These are phyloP conservation scores for Callosobruchus maculatus DNA, from an alignment of 2,888 invertebrate genomes.

Conservation along the genomic window DNA sequence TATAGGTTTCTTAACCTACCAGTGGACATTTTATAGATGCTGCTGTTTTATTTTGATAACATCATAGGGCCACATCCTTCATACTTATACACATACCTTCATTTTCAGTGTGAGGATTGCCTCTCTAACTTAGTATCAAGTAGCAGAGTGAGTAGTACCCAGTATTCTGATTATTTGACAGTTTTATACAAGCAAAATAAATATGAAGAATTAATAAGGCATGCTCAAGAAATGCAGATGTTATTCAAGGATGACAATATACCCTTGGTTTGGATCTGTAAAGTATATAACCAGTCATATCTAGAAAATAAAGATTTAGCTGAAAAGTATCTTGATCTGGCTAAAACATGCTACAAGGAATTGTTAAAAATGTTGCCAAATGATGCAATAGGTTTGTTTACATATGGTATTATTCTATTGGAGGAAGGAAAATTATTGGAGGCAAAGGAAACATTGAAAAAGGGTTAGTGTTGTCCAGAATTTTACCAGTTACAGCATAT, in stretches of 20 bases:
- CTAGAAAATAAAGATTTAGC: conserved; percentile 34
- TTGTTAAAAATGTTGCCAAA: conserved; percentile 57
- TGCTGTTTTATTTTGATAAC: too few species aligned
- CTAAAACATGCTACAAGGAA: conserved; percentile 47
- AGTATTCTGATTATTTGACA: conserved; percentile 52
- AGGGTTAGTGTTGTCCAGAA: conserved; percentile 31
- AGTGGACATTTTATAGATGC: too few species aligned
- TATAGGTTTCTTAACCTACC: too few species aligned
- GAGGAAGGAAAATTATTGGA: conserved; percentile 54
- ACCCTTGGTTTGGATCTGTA: conserved; percentile 62
- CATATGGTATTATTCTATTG: conserved; percentile 58
- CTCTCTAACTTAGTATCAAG: conserved; percentile 18
- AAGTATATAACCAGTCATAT: conserved; percentile 53
- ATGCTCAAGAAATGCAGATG: conserved; percentile 51
- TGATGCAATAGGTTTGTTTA: conserved; percentile 60
- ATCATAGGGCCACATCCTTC: too few species aligned
- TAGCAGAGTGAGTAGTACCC: conserved; percentile 27
- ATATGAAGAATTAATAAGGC: conserved; percentile 45
- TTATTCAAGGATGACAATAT: conserved; percentile 51
- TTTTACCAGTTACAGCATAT: too few species aligned
- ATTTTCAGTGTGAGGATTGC: conserved; percentile 42
- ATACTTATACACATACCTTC: background rate
- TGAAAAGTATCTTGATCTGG: conserved; percentile 19
- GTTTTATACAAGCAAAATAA: conserved; percentile 50
- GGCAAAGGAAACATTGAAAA: conserved; percentile 53